Evolutionary conservation across 2,113 vertebrate genomes (phyloP), one percentile per base, ranked within the genome.

Genomic region (Leucoraja erinaceus): DNA sequence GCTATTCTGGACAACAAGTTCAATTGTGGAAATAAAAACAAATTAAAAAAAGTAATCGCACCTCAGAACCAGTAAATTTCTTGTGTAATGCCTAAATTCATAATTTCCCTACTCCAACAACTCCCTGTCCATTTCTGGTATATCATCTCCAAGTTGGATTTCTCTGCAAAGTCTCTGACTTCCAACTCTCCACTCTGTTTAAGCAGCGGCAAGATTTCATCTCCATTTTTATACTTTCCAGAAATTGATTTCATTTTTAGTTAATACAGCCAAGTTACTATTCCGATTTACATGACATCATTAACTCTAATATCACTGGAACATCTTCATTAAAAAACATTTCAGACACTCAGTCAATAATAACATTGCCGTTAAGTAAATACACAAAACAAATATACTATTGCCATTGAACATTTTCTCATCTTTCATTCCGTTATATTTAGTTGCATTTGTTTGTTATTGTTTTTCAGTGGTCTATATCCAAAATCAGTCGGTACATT

Each of bases 41-140:
- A 14, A 18, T 70, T 63, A 7, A n/a, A n/a, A n/a, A n/a, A n/a
- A 18, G 20, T 18, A 70, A 16, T 70, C 11, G 61, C 61, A 70
- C 18, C 54, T 61, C 25, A 61, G 56, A 38, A 61, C 3, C 63
- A 59, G 28, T 31, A 63, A n/a, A 31, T 14, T 63, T n/a, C 83
- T 86, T 31, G 81, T 84, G 81, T 54, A 56, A 84, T 59, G 59
- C 18, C 59, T 31, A 6, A 86, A 86, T 86, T 86, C 83, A 86
- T 86, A 25, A 86, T 14, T 28, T 86, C 11, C n/a, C 83, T 31
- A 11, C 59, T 63, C 59, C 83, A n/a, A 14, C 56, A 63, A 63
- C 59, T 6, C 7, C 10, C 59, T n/a, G 31, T 86, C 61, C 25
- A 86, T 86, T 86, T 86, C 83, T 63, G n/a, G 56, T 59, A 86